Conservation (phyloP, 2,113 vertebrate species). For the Dipodomys ordii region DNA sequence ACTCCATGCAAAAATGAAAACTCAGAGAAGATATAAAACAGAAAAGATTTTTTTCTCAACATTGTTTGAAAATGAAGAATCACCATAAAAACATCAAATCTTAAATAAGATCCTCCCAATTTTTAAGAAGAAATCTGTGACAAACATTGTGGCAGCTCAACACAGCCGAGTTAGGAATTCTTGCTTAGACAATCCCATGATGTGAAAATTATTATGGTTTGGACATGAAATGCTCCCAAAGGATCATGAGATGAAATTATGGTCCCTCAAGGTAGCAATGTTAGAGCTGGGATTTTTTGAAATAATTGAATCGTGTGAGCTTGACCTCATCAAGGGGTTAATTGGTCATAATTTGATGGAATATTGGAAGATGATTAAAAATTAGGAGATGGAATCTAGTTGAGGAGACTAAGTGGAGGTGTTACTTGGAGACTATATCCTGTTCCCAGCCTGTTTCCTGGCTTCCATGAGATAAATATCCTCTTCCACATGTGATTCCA, state of each 20-base stretch:
- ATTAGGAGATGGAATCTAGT: not conserved
- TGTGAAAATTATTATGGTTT: not conserved
- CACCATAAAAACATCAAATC: not conserved
- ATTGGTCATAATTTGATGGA: not conserved
- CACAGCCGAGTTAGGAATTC: not conserved
- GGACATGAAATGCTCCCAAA: not conserved
- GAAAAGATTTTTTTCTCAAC: not conserved
- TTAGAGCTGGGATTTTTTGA: no score
- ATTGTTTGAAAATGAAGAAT: conserved; percentile 38
- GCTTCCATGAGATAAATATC: not conserved
- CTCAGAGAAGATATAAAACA: not conserved
- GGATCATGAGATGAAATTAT: not conserved
- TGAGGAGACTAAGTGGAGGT: no score
- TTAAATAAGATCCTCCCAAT: not conserved
- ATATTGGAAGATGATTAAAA: not conserved
- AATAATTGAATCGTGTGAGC: no score
- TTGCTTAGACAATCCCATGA: not conserved
- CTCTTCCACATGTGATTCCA: not conserved
- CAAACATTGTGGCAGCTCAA: not conserved
- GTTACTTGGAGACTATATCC: not conserved
- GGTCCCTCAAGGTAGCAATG: not conserved
- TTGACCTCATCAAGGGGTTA: no score
- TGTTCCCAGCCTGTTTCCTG: no score
- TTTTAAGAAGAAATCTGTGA: not conserved
- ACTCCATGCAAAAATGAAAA: not conserved